Evolutionary conservation across 2,888 invertebrate genomes (phyloP).

Genomic region (Elegia similella): DNA sequence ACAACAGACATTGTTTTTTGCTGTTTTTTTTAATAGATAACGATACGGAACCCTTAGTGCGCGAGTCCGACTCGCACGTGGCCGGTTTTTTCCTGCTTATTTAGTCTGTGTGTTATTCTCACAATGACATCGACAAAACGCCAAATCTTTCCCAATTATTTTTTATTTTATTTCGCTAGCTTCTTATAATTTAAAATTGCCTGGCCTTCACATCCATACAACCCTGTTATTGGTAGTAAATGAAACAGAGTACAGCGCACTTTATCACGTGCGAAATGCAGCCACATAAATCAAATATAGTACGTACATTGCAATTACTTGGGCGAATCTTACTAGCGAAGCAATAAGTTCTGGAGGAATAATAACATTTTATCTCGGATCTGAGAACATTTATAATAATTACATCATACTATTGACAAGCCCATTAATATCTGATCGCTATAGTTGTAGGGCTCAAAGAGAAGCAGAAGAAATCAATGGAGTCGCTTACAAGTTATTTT

Average conservation of each 20-base stretch:
- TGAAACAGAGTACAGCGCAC: conserved; percentile 40
- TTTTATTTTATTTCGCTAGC: background rate
- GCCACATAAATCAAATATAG: conserved; percentile 39
- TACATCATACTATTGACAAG: conserved; percentile 71
- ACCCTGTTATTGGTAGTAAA: conserved; percentile 45
- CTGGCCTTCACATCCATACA: conserved; percentile 20
- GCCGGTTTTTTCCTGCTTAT: too few species aligned
- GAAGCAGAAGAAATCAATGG: conserved; percentile 29
- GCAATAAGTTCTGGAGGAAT: conserved; percentile 53
- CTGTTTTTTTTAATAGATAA: too few species aligned
- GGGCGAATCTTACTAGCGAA: conserved; percentile 49
- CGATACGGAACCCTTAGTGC: too few species aligned
- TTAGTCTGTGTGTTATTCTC: too few species aligned
- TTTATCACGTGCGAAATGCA: conserved; percentile 51
- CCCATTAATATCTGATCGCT: conserved; percentile 63
- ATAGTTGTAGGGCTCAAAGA: conserved; percentile 29
- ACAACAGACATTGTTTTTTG: too few species aligned
- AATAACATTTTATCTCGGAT: conserved; percentile 68
- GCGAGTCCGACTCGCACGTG: too few species aligned
- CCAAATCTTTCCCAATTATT: too few species aligned
- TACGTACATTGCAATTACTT: conserved; percentile 60
- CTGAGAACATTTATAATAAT: conserved; percentile 73
- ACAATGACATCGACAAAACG: too few species aligned
- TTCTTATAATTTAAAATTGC: conserved; percentile 6
- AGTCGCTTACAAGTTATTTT: too few species aligned